Evolutionary conservation across 2,113 vertebrate species (phyloP).

Genomic region (Rhombomys opimus): DNA sequence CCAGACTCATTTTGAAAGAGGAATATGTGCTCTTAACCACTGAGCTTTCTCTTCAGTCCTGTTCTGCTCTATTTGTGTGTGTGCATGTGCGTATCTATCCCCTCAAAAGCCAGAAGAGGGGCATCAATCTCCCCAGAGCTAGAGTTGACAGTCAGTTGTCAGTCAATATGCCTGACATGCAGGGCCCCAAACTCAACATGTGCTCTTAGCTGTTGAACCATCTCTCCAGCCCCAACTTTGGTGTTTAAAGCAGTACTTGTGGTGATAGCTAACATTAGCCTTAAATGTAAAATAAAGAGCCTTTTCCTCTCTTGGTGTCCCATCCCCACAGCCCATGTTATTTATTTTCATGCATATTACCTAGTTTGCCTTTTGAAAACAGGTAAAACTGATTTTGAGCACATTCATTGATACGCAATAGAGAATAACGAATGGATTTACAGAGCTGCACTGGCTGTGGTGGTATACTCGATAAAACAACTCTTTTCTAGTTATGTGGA

Average conservation of each 20-base stretch:
- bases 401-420: not conserved
- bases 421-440: not conserved
- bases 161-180: not conserved
- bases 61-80: not conserved
- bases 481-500: not conserved
- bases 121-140: not conserved
- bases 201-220: not conserved
- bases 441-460: not conserved
- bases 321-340: not conserved
- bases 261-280: constrained; percentile 14
- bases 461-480: constrained; percentile 23
- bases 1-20: not conserved
- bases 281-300: constrained; percentile 23
- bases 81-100: not conserved
- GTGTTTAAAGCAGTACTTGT: not conserved
- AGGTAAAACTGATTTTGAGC: not conserved
- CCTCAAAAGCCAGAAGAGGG: not conserved
- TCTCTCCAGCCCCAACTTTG: not conserved
- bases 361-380: constrained; percentile 48
- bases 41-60: not conserved
- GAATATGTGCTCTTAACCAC: not conserved
- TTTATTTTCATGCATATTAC: constrained; percentile 34
- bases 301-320: constrained; percentile 22
- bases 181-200: not conserved
- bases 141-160: not conserved